Conservation (phyloP, 1,140 invertebrate genomes). For the Ericerus pela region DNA sequence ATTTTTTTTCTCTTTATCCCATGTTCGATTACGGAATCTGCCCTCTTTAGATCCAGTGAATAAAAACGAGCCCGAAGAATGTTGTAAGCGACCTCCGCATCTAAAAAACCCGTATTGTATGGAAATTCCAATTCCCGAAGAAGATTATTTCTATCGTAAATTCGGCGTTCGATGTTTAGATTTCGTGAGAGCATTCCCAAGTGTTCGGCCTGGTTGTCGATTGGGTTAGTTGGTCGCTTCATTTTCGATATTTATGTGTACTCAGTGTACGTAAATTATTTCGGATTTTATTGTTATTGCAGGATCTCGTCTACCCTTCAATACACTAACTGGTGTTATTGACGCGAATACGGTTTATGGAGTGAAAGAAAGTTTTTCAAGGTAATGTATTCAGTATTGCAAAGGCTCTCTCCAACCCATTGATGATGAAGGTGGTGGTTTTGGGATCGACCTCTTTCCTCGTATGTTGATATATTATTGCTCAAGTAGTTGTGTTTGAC, state of each 20-base stretch:
- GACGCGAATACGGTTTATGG: conserved; percentile 77
- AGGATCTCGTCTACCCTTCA: conserved; percentile 64
- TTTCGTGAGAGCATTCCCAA: conserved; percentile 77
- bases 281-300: conserved; percentile 9
- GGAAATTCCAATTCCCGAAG: conserved; percentile 74
- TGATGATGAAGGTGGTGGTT: too few species aligned
- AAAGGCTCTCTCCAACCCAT: too few species aligned
- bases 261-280: not conserved
- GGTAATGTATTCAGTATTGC: conserved; percentile 15
- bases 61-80: conserved; percentile 76
- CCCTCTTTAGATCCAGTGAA: conserved; percentile 54
- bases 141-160: conserved; percentile 81
- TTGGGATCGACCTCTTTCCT: too few species aligned
- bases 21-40: too few species aligned
- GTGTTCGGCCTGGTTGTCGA: conserved; percentile 62
- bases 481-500: too few species aligned
- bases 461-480: too few species aligned
- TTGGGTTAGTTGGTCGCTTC: conserved; percentile 37
- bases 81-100: conserved; percentile 58
- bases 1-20: too few species aligned
- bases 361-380: conserved; percentile 55
- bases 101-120: conserved; percentile 84
- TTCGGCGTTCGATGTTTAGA: conserved; percentile 75
- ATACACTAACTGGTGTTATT: conserved; percentile 64
- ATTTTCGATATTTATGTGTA: not conserved